Evolutionary conservation across 2,797 vertebrate species (phyloP), one percentile per base, ranked within the genome.

Genomic region (Lithobates pipiens): DNA sequence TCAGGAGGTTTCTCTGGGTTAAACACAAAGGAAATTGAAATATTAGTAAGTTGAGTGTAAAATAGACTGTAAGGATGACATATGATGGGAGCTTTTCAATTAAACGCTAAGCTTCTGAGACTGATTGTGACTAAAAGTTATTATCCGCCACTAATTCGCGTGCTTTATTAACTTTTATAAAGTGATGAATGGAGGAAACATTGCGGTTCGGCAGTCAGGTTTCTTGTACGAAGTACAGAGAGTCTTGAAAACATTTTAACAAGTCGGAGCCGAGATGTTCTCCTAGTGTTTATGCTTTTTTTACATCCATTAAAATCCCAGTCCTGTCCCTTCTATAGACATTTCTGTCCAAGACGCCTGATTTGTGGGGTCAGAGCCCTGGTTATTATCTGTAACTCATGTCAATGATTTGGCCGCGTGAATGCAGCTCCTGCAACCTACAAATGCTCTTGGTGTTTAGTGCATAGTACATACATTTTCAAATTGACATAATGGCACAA

Each of bases 341-440:
- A 15, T 44, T n/a, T n/a, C 71, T 23, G n/a, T 25, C 23, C 6
- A 65, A 23, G 61, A 9, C 9, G 61, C 10, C 5, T 65, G 61
- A 65, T 65, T 65, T 65, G 61, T 65, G 61, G 61, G 10, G 18
- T 13, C 3, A 0, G 4, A 29, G 15, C 1, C 9, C 10, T 15
- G 8, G 21, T 27, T 21, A 57, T 76, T 76, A 76, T 54, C 73
- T 29, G 73, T 32, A 76, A 76, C 32, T 76, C 44, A 50, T 76
- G 44, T 76, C 46, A 54, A 9, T 2, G 11, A 18, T 10, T 54
- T 32, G 44, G 73, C 73, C 27, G 46, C 2, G 25, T 29, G 15
- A 44, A 15, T 3, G 46, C 3, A 27, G 46, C 25, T 46, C 10
- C 25, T 27, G 27, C 5, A 18, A n/a, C 16, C 25, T 76, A 15